Base-by-base conservation (phyloP, 2,113 vertebrate genomes). In the Hemibagrus wyckioides region DNA sequence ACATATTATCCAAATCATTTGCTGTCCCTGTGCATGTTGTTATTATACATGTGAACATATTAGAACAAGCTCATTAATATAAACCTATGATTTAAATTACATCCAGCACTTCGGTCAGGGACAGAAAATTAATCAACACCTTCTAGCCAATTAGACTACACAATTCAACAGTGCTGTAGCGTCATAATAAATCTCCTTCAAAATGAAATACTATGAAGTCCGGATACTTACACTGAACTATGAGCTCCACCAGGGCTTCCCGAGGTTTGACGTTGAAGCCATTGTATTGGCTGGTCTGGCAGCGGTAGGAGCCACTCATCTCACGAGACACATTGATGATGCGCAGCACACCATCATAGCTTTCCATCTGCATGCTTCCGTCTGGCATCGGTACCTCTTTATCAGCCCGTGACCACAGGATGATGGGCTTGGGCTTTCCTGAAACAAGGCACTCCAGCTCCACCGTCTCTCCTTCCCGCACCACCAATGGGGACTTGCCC, bases 391-490 rank as follows among this genome's bases (percentile, higher is more conserved):
- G 94, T 0, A 95, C 96, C 93, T 99, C 98, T 91, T 98, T 99
- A 92, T 99, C 98, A 0, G 96, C 96, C 88, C 98, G 95, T 0
- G 98, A 98, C 98, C 98, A 99, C 89, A 99, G 95, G 88, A 99
- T 98, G 94, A 99, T 99, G 86, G 98, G 98, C 50, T 99, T 99
- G 91, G 98, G 98, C 88, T 99, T 99, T 28, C 98, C 98, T 56
- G 98, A 99, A 93, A 99, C 97, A 95, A 99, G 97, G 95, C 98
- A 99, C 92, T 99, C 97, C 91, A 99, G 95, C 92, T 99, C 98
- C 92, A 99, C 96, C 33, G 97, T 99, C 91, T 99, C 97, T 79
- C 97, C 97, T 94, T 99, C 98, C 85, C 98, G 96, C 19, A 96
- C 95, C 90, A 99, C 98, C 96, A 99, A 92, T 25, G 97, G 98